Evolutionary conservation across 2,888 invertebrate genomes (phyloP), one percentile per base, ranked within the genome.

Genomic region (Mythimna impura): DNA sequence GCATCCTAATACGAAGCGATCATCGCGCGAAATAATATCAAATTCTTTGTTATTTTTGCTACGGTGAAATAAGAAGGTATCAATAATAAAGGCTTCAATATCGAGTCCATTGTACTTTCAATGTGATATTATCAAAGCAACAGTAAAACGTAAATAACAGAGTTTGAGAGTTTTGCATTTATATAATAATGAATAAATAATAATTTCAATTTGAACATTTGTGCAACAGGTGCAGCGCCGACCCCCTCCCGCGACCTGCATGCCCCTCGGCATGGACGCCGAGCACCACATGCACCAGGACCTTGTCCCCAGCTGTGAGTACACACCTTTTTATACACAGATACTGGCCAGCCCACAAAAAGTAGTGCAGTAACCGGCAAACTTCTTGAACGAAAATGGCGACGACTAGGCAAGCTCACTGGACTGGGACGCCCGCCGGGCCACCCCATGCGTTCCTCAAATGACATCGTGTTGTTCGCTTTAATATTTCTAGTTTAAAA

Each of bases 251-350:
- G 88, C 92, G 70, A 94, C 95, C 9, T 96, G 95, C 93, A 93
- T 93, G 94, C 91, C 93, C 14, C 91, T 91, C 74, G 94, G 94
- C 40, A 94, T 95, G 94, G 96, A 96, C 79, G 92, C 94, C n/a
- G 96, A 96, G 82, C 94, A 93, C 82, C 93, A 94, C 88, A 96
- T 96, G 96, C 95, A 95, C 71, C 96, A 96, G 91, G 96, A 96
- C 87, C 91, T 94, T 40, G 95, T 95, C 54, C 96, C 96, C 83
- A 96, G 96, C 92, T 96, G 96, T 96, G 66, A 94, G 96, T 95
- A 57, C 12, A 40, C 7, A 22, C n/a, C 4, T 62, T 73, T 78
- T 57, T 54, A 47, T 80, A 54, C 20, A 4, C 36, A 17, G 10
- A 14, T 17, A 5, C 4, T 5, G 9, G 50, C 6, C 50, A 20